A percentile compares a stretch with the other conserved stretches of the same genome.
Evolutionary conservation across 2,797 vertebrate genomes (phyloP).

Genomic region (Enteromius afrohamiltoni): DNA sequence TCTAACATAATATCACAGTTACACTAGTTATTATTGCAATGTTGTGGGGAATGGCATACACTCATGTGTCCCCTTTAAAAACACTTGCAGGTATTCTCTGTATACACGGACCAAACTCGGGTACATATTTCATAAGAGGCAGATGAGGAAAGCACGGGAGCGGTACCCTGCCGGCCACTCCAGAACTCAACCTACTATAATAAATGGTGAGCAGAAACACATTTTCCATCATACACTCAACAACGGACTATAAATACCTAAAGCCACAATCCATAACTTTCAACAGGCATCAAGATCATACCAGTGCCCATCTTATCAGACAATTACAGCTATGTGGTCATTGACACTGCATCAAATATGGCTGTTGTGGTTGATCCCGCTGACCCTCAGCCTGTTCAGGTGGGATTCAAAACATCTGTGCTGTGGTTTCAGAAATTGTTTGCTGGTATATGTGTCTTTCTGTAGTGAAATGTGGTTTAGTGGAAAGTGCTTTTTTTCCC

Average conservation of each 20-base stretch:
- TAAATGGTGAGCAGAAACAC: constrained; percentile 80
- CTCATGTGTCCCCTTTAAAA: not conserved
- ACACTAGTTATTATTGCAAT: not conserved
- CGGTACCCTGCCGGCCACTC: constrained; percentile 90
- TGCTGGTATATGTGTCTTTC: not conserved
- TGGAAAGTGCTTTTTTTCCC: not conserved
- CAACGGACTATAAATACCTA: not conserved
- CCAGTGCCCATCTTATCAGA: constrained; percentile 91
- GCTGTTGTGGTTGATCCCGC: constrained; percentile 91
- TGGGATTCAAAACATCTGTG: constrained; percentile 61
- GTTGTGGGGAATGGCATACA: not conserved
- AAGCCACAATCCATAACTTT: constrained; percentile 24
- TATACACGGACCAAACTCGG: constrained; percentile 92
- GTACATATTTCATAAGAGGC: constrained; percentile 93
- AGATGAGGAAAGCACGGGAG: constrained; percentile 90
- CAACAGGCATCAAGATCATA: constrained; percentile 90
- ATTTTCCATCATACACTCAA: not conserved
- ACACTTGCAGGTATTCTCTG: constrained; percentile 84
- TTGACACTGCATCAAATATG: constrained; percentile 84
- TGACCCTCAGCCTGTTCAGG: constrained; percentile 91
- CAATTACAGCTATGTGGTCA: constrained; percentile 97
- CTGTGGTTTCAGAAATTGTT: constrained; percentile 1
- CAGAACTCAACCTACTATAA: constrained; percentile 76
- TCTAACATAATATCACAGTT: not conserved
- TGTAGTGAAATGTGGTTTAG: constrained; percentile 31